phyloP scores from a whole-genome alignment of 2,113 vertebrate genomes.

The Corydoras maculifer region DNA sequence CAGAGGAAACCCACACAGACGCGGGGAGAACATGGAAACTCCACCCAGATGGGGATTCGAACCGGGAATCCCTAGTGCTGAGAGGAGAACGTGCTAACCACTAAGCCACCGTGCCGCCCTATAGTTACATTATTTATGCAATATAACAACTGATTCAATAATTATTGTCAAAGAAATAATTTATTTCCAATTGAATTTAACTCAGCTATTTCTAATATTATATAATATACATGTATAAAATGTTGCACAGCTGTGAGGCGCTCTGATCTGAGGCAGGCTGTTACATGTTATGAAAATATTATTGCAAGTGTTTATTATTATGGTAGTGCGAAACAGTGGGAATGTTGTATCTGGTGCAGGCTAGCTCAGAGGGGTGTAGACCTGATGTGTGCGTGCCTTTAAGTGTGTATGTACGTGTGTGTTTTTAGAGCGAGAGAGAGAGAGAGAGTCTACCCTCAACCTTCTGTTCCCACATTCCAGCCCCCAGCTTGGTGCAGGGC shows the following conservation, averaged over 20 bases:
- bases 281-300: conserved; percentile 75
- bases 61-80: no score
- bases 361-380: conserved; percentile 46
- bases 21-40: no score
- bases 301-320: conserved; percentile 79
- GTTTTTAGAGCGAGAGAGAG: conserved; percentile 1
- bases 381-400: conserved; percentile 40
- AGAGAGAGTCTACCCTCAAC: conserved; percentile 19
- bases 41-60: no score
- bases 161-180: no score
- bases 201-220: no score
- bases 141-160: no score
- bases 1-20: no score
- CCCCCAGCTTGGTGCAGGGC: conserved; percentile 59
- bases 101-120: no score
- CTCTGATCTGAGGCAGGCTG: conserved; percentile 67
- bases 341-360: conserved; percentile 61
- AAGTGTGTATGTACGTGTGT: conserved; percentile 36
- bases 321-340: conserved; percentile 69
- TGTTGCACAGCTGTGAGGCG: conserved; percentile 32
- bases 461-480: conserved; percentile 63
- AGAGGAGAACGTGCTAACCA: no score
- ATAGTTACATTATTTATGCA: no score
- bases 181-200: no score
- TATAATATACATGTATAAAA: no score